Conservation (phyloP, 1,140 invertebrate genomes). For the Ctenoplectra terminalis region DNA sequence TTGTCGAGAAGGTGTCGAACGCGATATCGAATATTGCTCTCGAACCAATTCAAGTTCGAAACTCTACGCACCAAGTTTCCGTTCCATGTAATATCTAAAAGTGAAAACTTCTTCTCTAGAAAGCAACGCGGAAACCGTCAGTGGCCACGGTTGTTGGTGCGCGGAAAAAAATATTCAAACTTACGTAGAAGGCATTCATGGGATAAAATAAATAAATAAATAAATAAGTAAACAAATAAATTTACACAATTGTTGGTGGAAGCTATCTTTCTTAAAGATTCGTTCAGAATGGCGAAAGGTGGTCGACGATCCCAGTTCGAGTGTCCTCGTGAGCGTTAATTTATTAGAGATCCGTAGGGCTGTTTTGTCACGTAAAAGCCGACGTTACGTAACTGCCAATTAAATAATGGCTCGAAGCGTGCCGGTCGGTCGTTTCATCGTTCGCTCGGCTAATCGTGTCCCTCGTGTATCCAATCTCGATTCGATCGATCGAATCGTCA, state of each 20-base stretch:
- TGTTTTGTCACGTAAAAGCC: conserved; percentile 48
- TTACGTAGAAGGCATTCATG: too few relatives aligned
- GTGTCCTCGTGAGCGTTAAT: conserved; percentile 42
- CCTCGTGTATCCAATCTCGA: conserved; percentile 47
- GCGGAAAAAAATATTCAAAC: too few relatives aligned
- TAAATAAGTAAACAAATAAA: background rate
- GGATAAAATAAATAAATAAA: too few relatives aligned
- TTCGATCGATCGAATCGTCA: conserved; percentile 46
- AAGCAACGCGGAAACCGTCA: background rate
- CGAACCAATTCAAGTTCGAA: conserved; percentile 11
- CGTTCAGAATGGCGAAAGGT: conserved; percentile 3
- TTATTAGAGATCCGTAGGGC: conserved; percentile 44
- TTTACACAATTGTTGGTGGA: background rate
- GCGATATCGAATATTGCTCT: background rate
- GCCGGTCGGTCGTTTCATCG: conserved; percentile 47
- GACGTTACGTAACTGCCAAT: conserved; percentile 64
- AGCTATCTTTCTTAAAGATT: background rate
- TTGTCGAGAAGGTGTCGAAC: background rate
- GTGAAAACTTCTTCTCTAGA: background rate
- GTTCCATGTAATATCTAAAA: background rate
- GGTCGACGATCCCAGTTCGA: conserved; percentile 47
- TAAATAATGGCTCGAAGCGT: conserved; percentile 61
- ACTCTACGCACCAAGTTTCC: background rate
- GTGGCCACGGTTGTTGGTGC: too few relatives aligned
- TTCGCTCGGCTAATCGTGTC: conserved; percentile 57